These are phyloP conservation scores for Pyralis farinalis DNA, from an alignment of 2,888 invertebrate genomes.

Conservation along the genomic window DNA sequence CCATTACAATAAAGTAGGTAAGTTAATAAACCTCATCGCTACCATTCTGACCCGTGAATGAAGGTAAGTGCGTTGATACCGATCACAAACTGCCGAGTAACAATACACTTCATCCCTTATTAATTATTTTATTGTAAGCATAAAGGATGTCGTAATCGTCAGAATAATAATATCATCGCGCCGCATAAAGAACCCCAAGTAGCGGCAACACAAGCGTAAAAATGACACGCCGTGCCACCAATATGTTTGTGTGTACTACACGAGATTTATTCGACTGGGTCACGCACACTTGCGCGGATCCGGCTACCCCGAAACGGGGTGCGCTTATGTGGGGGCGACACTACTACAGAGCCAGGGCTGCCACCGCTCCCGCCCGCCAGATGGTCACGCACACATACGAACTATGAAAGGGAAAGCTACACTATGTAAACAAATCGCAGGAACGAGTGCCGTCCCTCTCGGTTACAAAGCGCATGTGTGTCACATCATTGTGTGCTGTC, in stretches of 20 bases:
- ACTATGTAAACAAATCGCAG: conserved; percentile 78
- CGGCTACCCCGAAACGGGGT: conserved; percentile 65
- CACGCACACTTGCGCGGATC: conserved; percentile 58
- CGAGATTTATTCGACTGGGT: conserved; percentile 80
- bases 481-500: conserved; percentile 70
- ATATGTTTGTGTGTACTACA: conserved; percentile 78
- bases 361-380: conserved; percentile 63
- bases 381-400: conserved; percentile 68
- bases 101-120: conserved; percentile 79
- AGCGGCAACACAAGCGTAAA: conserved; percentile 79
- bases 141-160: conserved; percentile 80
- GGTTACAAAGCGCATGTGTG: conserved; percentile 64
- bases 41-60: conserved; percentile 61
- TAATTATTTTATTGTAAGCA: conserved; percentile 81
- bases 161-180: conserved; percentile 80
- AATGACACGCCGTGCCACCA: conserved; percentile 75
- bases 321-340: conserved; percentile 63
- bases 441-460: conserved; percentile 69
- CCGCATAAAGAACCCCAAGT: conserved; percentile 77
- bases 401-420: conserved; percentile 75
- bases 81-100: conserved; percentile 66
- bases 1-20: conserved; percentile 44
- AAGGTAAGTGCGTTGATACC: conserved; percentile 67
- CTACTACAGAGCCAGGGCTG: conserved; percentile 51
- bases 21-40: conserved; percentile 60